These are phyloP conservation scores for Thamnaconus septentrionalis DNA, from an alignment of 2,113 vertebrate genomes.

Conservation along the genomic window DNA sequence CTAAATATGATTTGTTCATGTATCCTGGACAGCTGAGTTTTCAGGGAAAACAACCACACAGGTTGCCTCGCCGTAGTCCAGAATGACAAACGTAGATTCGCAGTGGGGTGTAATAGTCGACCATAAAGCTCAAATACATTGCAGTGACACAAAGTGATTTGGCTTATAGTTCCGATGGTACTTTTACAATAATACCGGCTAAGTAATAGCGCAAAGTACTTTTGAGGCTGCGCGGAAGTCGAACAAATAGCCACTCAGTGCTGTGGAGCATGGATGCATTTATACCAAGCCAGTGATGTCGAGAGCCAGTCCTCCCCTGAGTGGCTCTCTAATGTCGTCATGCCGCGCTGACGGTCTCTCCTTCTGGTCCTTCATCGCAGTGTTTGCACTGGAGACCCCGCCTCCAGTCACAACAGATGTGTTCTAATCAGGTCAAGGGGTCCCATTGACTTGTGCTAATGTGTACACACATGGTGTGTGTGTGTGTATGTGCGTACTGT, in stretches of 20 bases:
- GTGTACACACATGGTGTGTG: slow-evolving; percentile 17
- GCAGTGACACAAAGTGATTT: no score
- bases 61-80: no score
- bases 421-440: slow-evolving; percentile 55
- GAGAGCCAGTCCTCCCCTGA: background rate
- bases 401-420: slow-evolving; percentile 50
- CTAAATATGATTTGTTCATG: no score
- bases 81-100: no score
- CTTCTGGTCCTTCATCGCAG: slow-evolving; percentile 5
- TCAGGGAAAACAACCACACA: no score
- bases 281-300: no score
- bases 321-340: slow-evolving; percentile 6
- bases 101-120: no score
- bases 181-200: no score
- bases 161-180: no score
- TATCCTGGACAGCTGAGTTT: no score
- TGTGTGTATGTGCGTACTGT: background rate
- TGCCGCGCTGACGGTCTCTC: slow-evolving; percentile 10
- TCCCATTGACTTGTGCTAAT: slow-evolving; percentile 41
- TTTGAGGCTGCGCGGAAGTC: background rate
- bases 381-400: slow-evolving; percentile 20
- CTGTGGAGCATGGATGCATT: background rate
- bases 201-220: no score
- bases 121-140: no score
- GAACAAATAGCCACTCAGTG: background rate